Base-by-base conservation (phyloP, 2,113 vertebrate species). In the Cavia porcellus region DNA sequence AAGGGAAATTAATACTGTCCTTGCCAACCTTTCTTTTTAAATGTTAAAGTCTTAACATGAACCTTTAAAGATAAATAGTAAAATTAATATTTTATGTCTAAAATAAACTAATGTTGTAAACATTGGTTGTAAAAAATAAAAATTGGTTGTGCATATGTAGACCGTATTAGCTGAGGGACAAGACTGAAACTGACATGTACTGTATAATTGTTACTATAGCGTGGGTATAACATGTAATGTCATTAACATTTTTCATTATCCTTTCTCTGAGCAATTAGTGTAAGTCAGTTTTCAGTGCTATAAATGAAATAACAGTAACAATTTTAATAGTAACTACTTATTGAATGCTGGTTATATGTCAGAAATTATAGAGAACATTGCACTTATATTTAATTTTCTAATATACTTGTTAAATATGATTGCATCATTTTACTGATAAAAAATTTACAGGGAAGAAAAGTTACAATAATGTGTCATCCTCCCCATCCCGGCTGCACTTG, bases 1-100 rank as follows among this genome's bases (percentile, higher is more conserved):
- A 83, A 62, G 22, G 84, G 19, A 92, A 32, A 95, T 96, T 92
- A 96, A 92, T 95, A 38, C 28, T 97, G 6, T 1, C 52, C 64
- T 79, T 9, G 80, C 3, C 96, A 75, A 96, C 2, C 3, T 93
- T 96, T 94, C 32, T 55, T 61, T 94, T 88, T 42, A 96, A 57
- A 77, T 45, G 42, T 74, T 42, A 74, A 95, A 62, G 66, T 11
- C 70, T 95, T 95, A 45, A 35, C n/a, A 80, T 95, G 70, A 90
- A 74, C 0, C 1, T 92, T 81, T 22, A 22, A 70, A 70, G 38
- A 72, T 68, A 68, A 68, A 42, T 92, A 64, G 19, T 82, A 5
- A 50, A 95, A 93, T 62, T 17, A 87, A 47, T 83, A 9, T 5
- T 47, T 55, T 68, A 83, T 10, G 10, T 70, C 55, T 94, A 61